Evolutionary conservation across 2,797 vertebrate species (phyloP).

Genomic region (Pipistrellus nathusii): DNA sequence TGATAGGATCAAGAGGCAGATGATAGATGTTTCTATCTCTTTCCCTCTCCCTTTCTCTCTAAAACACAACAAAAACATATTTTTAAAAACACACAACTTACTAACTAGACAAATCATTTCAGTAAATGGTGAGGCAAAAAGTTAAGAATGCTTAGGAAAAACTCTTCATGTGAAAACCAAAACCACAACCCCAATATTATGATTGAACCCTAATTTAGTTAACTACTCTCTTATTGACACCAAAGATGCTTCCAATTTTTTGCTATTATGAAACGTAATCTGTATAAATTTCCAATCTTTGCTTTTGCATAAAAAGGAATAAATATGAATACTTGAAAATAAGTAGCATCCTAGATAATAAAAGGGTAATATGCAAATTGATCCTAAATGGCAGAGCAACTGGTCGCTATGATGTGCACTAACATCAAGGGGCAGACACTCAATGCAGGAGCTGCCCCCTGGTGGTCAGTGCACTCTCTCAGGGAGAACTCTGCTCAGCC

Average conservation of each 20-base stretch:
- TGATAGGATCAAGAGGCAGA: too few species aligned
- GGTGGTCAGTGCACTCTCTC: too few species aligned
- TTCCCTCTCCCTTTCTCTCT: too few species aligned
- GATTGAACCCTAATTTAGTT: neutral
- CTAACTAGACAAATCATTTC: neutral
- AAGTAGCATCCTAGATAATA: neutral
- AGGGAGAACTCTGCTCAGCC: too few species aligned
- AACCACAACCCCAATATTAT: neutral
- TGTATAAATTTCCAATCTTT: neutral
- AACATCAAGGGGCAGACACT: too few species aligned
- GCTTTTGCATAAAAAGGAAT: slow-evolving; percentile 28
- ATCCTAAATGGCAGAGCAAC: too few species aligned
- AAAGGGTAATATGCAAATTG: too few species aligned
- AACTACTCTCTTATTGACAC: neutral
- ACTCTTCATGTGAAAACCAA: neutral
- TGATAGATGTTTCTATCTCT: too few species aligned
- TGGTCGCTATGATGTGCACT: too few species aligned
- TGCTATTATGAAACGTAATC: neutral
- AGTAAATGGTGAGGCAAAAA: neutral
- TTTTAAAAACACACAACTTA: neutral
- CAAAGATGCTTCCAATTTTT: neutral
- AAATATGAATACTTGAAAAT: slow-evolving; percentile 63
- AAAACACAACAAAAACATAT: too few species aligned
- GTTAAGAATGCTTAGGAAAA: neutral
- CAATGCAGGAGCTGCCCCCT: too few species aligned